These are phyloP conservation scores for Lysandra coridon DNA, from an alignment of 2,888 invertebrate genomes.

Conservation along the genomic window DNA sequence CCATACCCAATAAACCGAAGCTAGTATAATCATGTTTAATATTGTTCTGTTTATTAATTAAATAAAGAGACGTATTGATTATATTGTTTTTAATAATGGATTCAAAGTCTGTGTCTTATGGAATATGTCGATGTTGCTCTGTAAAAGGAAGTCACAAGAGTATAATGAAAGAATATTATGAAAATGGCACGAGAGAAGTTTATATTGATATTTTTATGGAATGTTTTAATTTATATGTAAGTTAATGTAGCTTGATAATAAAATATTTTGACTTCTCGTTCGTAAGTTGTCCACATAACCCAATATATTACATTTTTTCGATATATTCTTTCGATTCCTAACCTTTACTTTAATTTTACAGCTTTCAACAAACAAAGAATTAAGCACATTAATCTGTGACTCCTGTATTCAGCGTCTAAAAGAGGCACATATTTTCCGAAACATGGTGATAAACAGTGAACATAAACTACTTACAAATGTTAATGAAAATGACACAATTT, in stretches of 20 bases:
- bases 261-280: not conserved
- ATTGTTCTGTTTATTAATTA: no score
- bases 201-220: slow-evolving; percentile 62
- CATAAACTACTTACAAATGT: slow-evolving; percentile 49
- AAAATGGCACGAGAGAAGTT: slow-evolving; percentile 55
- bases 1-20: no score
- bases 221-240: slow-evolving; percentile 65
- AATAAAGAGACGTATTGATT: no score
- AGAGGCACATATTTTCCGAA: slow-evolving; percentile 58
- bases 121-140: slow-evolving; percentile 63
- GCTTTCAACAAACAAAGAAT: slow-evolving; percentile 52
- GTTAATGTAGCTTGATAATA: slow-evolving; percentile 41
- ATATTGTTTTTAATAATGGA: slow-evolving; percentile 38
- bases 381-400: slow-evolving; percentile 55
- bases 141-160: slow-evolving; percentile 58
- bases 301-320: no score
- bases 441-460: slow-evolving; percentile 56
- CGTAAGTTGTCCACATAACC: no score
- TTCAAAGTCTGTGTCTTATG: slow-evolving; percentile 45
- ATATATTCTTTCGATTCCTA: no score
- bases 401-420: slow-evolving; percentile 54
- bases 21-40: no score
- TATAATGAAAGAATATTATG: slow-evolving; percentile 56
- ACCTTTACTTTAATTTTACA: slow-evolving; percentile 44
- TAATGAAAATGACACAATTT: slow-evolving; percentile 51